These are phyloP conservation scores for Gonatopus flavifemur DNA, from an alignment of 1,140 invertebrate genomes.

Conservation along the genomic window DNA sequence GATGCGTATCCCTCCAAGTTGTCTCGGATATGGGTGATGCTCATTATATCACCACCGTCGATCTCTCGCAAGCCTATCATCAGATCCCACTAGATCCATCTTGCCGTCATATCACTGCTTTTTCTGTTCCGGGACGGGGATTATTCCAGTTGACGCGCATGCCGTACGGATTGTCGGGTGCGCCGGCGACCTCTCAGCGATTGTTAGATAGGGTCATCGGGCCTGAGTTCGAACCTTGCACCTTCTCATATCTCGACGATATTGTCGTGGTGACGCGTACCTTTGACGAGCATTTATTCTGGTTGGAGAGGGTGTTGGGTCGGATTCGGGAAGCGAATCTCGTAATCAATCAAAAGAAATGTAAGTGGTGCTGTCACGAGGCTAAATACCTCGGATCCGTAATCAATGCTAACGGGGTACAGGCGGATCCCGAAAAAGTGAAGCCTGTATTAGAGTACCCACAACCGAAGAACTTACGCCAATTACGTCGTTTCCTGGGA, in stretches of 20 bases:
- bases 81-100: not conserved
- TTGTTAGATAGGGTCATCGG: slow-evolving; percentile 19
- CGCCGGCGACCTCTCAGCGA: not conserved
- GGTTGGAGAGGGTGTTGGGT: not conserved
- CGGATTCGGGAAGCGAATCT: not conserved
- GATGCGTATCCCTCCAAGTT: slow-evolving; percentile 32
- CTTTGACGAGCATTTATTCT: slow-evolving; percentile 27
- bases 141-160: not conserved
- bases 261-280: slow-evolving; percentile 26
- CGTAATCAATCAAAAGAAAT: slow-evolving; percentile 6
- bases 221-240: slow-evolving; percentile 27
- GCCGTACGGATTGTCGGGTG: not conserved
- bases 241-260: slow-evolving; percentile 37
- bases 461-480: slow-evolving; percentile 20
- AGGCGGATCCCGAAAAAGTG: slow-evolving; percentile 7
- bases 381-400: slow-evolving; percentile 8
- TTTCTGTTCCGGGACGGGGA: not conserved
- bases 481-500: slow-evolving; percentile 27
- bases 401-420: not conserved
- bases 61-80: slow-evolving; percentile 6
- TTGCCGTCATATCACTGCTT: slow-evolving; percentile 4
- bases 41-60: not conserved
- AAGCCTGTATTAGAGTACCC: slow-evolving; percentile 9
- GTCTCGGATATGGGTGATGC: too few species aligned
- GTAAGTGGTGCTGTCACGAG: slow-evolving; percentile 3